Evolutionary conservation across 2,113 vertebrate genomes (phyloP).

Genomic region (Scartelaos histophorus): DNA sequence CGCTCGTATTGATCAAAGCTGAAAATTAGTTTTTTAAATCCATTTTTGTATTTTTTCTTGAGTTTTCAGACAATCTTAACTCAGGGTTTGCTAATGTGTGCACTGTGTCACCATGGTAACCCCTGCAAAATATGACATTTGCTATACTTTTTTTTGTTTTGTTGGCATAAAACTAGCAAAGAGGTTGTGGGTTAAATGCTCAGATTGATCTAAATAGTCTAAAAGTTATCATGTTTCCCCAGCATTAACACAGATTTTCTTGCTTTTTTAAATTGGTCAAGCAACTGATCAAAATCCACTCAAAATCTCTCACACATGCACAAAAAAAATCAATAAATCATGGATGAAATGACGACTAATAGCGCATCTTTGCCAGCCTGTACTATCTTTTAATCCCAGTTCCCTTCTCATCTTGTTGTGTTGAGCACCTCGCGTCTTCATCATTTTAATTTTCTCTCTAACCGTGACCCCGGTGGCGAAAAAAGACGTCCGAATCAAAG

Average conservation of each 20-base stretch:
- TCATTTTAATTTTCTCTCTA: constrained; percentile 16
- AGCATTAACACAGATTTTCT: neutral
- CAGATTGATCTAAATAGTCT: neutral
- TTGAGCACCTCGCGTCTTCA: neutral
- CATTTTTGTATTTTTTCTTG: no score
- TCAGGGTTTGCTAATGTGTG: no score
- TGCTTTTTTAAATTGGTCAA: neutral
- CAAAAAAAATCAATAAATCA: neutral
- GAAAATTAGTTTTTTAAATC: no score
- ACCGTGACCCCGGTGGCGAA: constrained; percentile 51
- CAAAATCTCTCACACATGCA: neutral
- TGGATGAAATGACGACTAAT: neutral
- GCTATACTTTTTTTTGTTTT: no score
- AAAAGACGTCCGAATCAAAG: constrained; percentile 55
- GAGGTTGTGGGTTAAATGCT: neutral
- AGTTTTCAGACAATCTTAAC: no score
- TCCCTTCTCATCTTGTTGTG: neutral
- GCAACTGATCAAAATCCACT: neutral
- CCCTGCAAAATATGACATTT: no score
- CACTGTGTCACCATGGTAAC: no score
- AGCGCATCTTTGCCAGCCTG: neutral
- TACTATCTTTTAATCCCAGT: neutral
- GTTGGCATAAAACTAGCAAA: neutral
- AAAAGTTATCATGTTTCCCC: no score
- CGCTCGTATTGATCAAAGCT: no score